These are phyloP conservation scores for Elymnias hypermnestra DNA, from an alignment of 1,140 invertebrate genomes.

Conservation along the genomic window DNA sequence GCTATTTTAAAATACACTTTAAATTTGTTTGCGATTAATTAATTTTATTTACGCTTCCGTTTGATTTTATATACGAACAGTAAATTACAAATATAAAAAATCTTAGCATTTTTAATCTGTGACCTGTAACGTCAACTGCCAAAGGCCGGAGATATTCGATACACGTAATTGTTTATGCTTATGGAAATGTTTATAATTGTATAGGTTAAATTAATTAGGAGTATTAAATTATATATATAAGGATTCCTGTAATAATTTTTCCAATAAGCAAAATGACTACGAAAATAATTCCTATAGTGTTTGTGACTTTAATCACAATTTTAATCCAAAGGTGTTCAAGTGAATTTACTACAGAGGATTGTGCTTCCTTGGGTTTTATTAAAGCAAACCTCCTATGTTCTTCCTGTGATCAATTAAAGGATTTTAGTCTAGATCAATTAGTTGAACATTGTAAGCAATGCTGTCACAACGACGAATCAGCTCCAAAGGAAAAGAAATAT, in stretches of 20 bases:
- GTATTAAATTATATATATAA: background rate
- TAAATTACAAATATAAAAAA: no score
- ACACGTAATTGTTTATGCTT: no score
- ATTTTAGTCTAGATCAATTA: constrained; percentile 84
- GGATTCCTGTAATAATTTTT: background rate
- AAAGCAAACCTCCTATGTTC: constrained; percentile 91
- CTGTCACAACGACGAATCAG: constrained; percentile 81
- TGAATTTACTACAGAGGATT: constrained; percentile 89
- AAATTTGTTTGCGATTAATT: no score
- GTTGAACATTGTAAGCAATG: constrained; percentile 85
- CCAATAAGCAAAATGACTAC: no score
- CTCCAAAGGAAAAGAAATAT: constrained; percentile 82
- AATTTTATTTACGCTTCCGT: no score
- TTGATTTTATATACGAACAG: no score
- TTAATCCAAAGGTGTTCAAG: constrained; percentile 27
- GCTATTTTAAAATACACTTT: no score
- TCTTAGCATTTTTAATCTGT: no score
- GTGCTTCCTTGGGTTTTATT: constrained; percentile 89
- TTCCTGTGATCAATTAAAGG: constrained; percentile 89
- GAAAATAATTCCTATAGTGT: no score
- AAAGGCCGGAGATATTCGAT: no score
- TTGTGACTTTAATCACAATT: constrained; percentile 19
- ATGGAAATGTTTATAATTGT: no score
- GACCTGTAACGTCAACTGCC: no score
- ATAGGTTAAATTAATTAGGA: background rate